phyloP scores from a whole-genome alignment of 1,140 invertebrate genomes.

The Drosophila cardini region DNA sequence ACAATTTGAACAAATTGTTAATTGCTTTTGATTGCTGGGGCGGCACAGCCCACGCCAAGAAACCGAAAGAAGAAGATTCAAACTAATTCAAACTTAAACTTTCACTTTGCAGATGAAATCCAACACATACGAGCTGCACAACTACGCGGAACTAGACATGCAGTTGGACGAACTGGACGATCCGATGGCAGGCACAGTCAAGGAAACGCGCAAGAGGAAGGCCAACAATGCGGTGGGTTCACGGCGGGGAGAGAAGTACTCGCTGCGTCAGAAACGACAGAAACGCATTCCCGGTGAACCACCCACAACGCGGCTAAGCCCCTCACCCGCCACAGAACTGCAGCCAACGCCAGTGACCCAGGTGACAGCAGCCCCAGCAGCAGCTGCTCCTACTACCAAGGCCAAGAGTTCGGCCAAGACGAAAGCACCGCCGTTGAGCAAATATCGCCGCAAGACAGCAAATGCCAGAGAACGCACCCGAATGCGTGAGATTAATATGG shows the following conservation, averaged over 20 bases:
- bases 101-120: slow-evolving; percentile 75
- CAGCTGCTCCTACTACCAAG: not conserved
- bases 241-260: slow-evolving; percentile 77
- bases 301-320: not conserved
- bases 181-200: slow-evolving; percentile 6
- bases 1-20: slow-evolving; percentile 68
- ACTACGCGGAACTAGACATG: slow-evolving; percentile 72
- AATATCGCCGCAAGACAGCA: slow-evolving; percentile 94
- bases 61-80: slow-evolving; percentile 10
- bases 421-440: slow-evolving; percentile 93
- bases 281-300: slow-evolving; percentile 46
- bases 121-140: slow-evolving; percentile 74
- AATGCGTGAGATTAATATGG: slow-evolving; percentile 95
- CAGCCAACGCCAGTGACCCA: slow-evolving; percentile 11
- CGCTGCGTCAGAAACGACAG: slow-evolving; percentile 76
- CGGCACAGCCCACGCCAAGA: slow-evolving; percentile 45
- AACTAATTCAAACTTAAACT: slow-evolving; percentile 45
- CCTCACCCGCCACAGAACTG: not conserved
- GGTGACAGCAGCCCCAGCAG: slow-evolving; percentile 3
- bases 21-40: slow-evolving; percentile 62
- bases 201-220: slow-evolving; percentile 67
- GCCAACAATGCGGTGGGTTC: slow-evolving; percentile 18
- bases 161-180: slow-evolving; percentile 26
- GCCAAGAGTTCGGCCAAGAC: slow-evolving; percentile 86
- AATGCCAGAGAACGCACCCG: slow-evolving; percentile 93